phyloP scores from a whole-genome alignment of 2,888 invertebrate genomes.

The Xestia sexstrigata region DNA sequence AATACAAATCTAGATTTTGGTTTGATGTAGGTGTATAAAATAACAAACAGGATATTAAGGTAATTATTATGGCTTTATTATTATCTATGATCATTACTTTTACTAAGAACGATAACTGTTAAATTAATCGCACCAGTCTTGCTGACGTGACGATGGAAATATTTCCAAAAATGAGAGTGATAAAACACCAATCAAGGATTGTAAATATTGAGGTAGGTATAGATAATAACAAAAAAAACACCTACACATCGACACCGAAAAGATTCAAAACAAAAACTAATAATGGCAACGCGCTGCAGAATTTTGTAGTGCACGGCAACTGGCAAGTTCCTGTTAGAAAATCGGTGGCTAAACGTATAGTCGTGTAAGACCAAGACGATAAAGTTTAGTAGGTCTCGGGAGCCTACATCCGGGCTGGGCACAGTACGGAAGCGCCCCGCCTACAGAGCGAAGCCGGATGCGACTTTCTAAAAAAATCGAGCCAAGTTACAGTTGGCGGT shows the following conservation, averaged over 20 bases:
- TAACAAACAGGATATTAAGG: slow-evolving; percentile 30
- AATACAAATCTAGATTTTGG: slow-evolving; percentile 71
- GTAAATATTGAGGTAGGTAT: slow-evolving; percentile 6
- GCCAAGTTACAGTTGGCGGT: slow-evolving; percentile 75
- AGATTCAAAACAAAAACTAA: not conserved
- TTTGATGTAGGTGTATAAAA: slow-evolving; percentile 62
- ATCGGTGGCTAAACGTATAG: slow-evolving; percentile 54
- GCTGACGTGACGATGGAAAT: not conserved
- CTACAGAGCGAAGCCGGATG: slow-evolving; percentile 85
- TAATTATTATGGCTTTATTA: slow-evolving; percentile 10
- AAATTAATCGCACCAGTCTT: slow-evolving; percentile 3
- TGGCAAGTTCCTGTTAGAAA: slow-evolving; percentile 59
- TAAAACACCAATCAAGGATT: slow-evolving; percentile 6
- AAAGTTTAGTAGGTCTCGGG: slow-evolving; percentile 79
- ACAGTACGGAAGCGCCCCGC: slow-evolving; percentile 83
- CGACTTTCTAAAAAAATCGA: slow-evolving; percentile 89
- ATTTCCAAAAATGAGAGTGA: slow-evolving; percentile 21
- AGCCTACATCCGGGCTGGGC: slow-evolving; percentile 83
- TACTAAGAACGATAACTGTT: slow-evolving; percentile 5
- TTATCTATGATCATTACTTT: slow-evolving; percentile 18
- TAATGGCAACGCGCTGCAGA: not conserved
- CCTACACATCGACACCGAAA: too few species aligned
- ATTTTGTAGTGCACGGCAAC: slow-evolving; percentile 43
- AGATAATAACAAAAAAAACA: not conserved
- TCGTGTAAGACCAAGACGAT: slow-evolving; percentile 60